Base-by-base conservation (phyloP, 1,140 invertebrate species). In the Drosophila subpulchrella region DNA sequence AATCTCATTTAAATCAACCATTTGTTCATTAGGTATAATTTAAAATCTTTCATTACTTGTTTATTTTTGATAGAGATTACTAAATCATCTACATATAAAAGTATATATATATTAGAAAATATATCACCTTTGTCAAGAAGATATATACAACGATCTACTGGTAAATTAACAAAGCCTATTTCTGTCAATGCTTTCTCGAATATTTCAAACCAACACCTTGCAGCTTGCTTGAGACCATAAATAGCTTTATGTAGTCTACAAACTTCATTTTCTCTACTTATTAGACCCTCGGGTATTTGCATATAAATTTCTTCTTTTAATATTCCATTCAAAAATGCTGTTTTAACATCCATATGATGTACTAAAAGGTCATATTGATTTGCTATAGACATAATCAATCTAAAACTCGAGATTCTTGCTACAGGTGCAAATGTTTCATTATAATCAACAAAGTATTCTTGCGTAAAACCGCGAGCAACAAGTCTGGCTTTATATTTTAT, bases 401-500 rank as follows among this genome's bases (percentile, higher is more conserved):
- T 39, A 39, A 39, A 39, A 39, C 13, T 39, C 13, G 38, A 39
- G 38, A n/a, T 39, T n/a, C 12, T 39, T 39, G 38, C 38, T 39
- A 39, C 13, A 39, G 38, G 12, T 39, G 38, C 38, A 39, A 39
- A 39, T n/a, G 38, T n/a, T n/a, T 39, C 13, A 13, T 39, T 39
- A 39, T 39, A 39, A 39, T 39, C 38, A 39, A 39, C 38, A n/a
- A 39, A 39, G 38, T 39, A 39, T 39, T n/a, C 38, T 39, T 39
- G 13, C 38, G 38, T 39, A 39, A 39, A 39, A n/a, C 13, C 13
- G 13, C 13, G 38, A 39, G 38, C 13, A 39, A 39, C 13, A n/a
- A 39, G 38, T 39, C 38, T 39, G 13, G 38, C 38, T n/a, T 39
- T 39, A n/a, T 39, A n/a, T 39, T 39, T 39, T n/a, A n/a, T n/a